These are phyloP conservation scores for Isurus oxyrinchus DNA, from an alignment of 2,113 vertebrate species.

Conservation along the genomic window DNA sequence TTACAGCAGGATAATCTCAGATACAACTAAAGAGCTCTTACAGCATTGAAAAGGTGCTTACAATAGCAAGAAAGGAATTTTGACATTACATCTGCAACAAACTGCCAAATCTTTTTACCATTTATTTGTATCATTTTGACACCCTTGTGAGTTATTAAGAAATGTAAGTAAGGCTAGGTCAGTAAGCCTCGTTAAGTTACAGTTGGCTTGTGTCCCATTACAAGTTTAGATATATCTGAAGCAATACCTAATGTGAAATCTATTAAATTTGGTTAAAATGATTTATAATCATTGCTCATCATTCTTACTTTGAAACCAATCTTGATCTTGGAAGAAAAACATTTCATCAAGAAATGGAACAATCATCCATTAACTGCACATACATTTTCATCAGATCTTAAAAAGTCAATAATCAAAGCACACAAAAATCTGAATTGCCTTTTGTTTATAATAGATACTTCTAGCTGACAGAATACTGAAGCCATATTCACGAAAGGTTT, in stretches of 20 bases:
- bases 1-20: background rate
- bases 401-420: background rate
- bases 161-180: constrained; percentile 15
- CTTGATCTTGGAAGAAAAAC: background rate
- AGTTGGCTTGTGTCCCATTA: background rate
- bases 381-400: background rate
- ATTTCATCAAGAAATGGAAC: background rate
- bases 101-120: background rate
- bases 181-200: background rate
- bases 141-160: constrained; percentile 5
- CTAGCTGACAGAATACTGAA: background rate
- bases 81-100: background rate
- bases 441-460: background rate
- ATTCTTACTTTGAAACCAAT: background rate
- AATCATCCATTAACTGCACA: background rate
- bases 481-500: too few species aligned
- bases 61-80: background rate
- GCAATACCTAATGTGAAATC: background rate
- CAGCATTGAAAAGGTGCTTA: background rate
- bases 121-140: background rate
- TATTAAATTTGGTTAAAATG: background rate
- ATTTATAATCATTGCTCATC: background rate
- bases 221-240: background rate
- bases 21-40: background rate
- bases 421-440: background rate